A percentile compares a stretch with the other conserved stretches of the same genome.
These are phyloP conservation scores for Cranoglanis bouderius DNA, from an alignment of 2,113 vertebrate genomes.

Conservation along the genomic window DNA sequence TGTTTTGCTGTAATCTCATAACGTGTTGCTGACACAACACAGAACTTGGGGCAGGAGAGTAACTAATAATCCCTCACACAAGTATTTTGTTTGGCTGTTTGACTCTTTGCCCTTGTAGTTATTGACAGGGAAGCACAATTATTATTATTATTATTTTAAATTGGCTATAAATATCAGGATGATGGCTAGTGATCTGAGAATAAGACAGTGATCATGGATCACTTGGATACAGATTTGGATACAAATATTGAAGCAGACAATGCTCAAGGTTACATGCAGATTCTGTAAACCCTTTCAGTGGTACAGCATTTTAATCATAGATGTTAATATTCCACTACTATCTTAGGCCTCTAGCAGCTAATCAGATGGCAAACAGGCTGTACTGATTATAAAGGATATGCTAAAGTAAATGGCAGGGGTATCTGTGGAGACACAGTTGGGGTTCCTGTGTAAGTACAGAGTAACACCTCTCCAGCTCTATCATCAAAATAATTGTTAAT, in stretches of 20 bases:
- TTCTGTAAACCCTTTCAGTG: neutral
- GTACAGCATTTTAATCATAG: neutral
- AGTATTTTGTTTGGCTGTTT: neutral
- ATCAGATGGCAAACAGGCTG: neutral
- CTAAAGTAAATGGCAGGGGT: neutral
- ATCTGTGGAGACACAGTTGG: neutral
- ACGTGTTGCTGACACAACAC: neutral
- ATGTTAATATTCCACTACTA: neutral
- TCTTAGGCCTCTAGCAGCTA: neutral
- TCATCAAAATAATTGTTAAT: slow-evolving; percentile 21
- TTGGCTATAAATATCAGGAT: neutral
- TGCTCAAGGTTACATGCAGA: neutral
- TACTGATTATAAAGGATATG: neutral
- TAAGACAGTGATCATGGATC: neutral
- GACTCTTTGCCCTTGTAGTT: neutral
- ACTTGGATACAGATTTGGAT: neutral
- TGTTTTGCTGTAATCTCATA: neutral
- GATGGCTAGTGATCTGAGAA: neutral
- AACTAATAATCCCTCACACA: neutral
- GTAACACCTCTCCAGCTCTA: slow-evolving; percentile 5
- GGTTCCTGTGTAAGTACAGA: slow-evolving; percentile 1
- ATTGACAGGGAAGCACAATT: neutral
- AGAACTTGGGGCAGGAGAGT: neutral
- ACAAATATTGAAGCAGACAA: neutral
- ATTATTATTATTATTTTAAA: neutral